Base-by-base conservation (phyloP, 2,113 vertebrate species). In the Ramphastos sulfuratus region DNA sequence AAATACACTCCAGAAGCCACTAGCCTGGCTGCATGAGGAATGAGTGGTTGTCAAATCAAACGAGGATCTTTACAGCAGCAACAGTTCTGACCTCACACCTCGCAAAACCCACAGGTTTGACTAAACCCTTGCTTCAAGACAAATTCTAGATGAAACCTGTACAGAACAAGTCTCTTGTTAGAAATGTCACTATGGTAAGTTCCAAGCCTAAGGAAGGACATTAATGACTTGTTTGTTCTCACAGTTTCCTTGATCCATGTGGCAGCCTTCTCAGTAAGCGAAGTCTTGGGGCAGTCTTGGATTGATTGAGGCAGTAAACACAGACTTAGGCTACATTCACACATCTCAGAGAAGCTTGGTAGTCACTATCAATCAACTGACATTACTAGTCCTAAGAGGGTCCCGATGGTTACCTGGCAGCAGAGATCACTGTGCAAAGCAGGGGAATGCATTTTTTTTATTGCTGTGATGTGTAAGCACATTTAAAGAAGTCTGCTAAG, bases 401-500 rank as follows among this genome's bases (percentile, higher is more conserved):
- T 79, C 95, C 93, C 55, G 89, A 76, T 92, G 92, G 95, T 81
- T 91, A 44, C 15, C 85, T 39, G 92, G 75, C 93, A 70, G 82
- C 78, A 93, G 52, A 92, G 64, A 89, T 73, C 83, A 70, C 85
- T 82, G 58, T 73, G 25, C 50, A 61, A 44, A 85, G 69, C 31
- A 67, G 48, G 60, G 52, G 66, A 74, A 66, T 15, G 20, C 10
- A 35, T 33, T 25, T 42, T 31, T 52, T 82, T 76, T 30, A 5
- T 33, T 76, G 44, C 50, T n/a, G 4, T 9, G 39, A 82, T 12
- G 52, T 15, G 23, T 1, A 7, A 87, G 33, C 20, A 30, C 1
- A n/a, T 55, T 96, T 94, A 96, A 98, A 97, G 91, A 97, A 97
- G 80, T 83, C 89, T 91, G 94, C 66, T 81, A 95, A 95, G 82